Evolutionary conservation across 2,888 invertebrate genomes (phyloP).

Genomic region (Adineta ricciae): DNA sequence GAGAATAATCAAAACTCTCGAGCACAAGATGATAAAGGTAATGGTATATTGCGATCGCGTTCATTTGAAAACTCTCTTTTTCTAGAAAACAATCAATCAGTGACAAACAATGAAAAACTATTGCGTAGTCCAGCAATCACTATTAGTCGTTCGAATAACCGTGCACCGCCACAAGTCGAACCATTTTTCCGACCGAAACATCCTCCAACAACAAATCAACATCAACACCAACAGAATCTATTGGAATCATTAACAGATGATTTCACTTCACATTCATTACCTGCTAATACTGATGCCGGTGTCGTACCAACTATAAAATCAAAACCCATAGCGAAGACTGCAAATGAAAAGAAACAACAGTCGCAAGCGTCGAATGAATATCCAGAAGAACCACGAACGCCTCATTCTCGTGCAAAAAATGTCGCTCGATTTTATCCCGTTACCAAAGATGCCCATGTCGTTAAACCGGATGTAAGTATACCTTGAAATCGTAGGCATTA

Average conservation of each 20-base stretch:
- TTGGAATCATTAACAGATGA: neutral
- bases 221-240: neutral
- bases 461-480: conserved; percentile 17
- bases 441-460: conserved; percentile 60
- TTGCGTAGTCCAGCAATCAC: neutral
- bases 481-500: too few species aligned
- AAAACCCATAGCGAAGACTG: neutral
- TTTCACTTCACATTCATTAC: conserved; percentile 9
- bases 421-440: conserved; percentile 70
- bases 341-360: neutral
- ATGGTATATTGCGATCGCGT: too few species aligned
- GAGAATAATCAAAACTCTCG: neutral
- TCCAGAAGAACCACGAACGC: conserved; percentile 17
- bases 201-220: neutral
- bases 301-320: neutral
- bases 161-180: conserved; percentile 9
- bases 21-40: conserved; percentile 13
- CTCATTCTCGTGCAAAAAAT: conserved; percentile 8
- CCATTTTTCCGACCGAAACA: conserved; percentile 9
- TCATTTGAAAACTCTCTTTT: neutral
- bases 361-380: neutral
- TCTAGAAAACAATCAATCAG: neutral
- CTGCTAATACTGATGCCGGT: neutral
- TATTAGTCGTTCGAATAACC: neutral
- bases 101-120: neutral